A percentile compares a stretch with the other conserved stretches of the same genome.
Evolutionary conservation across 2,797 vertebrate genomes (phyloP).

Genomic region (Xyrichtys novacula): DNA sequence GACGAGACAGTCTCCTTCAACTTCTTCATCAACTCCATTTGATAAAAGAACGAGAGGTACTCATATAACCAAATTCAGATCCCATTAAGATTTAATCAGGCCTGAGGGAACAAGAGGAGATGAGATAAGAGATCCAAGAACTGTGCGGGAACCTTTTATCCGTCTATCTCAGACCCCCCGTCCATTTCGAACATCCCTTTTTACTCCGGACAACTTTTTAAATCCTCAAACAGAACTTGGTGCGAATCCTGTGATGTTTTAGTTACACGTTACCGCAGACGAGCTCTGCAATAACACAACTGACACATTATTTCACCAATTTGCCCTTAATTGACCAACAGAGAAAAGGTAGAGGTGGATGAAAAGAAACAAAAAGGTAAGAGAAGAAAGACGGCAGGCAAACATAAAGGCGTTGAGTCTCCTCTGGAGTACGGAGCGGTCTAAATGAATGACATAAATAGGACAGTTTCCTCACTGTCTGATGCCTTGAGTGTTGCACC

Average conservation of each 20-base stretch:
- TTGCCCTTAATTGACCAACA: conserved; percentile 27
- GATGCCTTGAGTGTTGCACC: conserved; percentile 38
- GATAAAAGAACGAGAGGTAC: conserved; percentile 29
- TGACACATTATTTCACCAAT: conserved; percentile 27
- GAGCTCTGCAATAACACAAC: conserved; percentile 35
- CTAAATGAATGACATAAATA: conserved; percentile 42
- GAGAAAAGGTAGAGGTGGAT: conserved; percentile 34
- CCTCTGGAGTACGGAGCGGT: conserved; percentile 31
- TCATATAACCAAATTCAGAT: conserved; percentile 42
- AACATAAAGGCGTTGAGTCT: conserved; percentile 27
- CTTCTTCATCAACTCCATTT: conserved; percentile 21
- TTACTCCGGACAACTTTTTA: conserved; percentile 9
- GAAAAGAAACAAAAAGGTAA: conserved; percentile 16
- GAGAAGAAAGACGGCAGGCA: conserved; percentile 28
- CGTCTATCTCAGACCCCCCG: conserved; percentile 11
- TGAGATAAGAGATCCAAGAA: conserved; percentile 13
- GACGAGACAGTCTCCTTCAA: conserved; percentile 8
- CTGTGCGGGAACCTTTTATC: not conserved
- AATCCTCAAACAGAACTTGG: conserved; percentile 3
- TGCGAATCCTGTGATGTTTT: not conserved
- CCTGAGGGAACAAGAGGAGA: conserved; percentile 2
- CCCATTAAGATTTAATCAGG: conserved; percentile 53
- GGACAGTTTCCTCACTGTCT: conserved; percentile 30
- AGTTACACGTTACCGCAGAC: conserved; percentile 16
- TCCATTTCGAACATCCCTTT: not conserved